Evolutionary conservation across 2,888 invertebrate genomes (phyloP).

Genomic region (Schrankia costaestrigalis): DNA sequence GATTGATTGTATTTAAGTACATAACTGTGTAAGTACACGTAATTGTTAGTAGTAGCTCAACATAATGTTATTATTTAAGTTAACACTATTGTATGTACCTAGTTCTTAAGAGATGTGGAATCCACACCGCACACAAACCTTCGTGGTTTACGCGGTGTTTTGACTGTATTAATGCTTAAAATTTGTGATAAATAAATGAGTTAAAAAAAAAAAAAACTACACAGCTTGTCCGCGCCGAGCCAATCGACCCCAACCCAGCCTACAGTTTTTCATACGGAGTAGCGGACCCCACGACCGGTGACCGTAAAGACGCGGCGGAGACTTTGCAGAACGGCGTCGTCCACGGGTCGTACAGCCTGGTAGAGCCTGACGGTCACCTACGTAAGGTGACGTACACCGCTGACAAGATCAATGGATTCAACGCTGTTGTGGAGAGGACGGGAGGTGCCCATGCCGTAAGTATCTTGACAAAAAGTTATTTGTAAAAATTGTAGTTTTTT

Average conservation of each 20-base stretch:
- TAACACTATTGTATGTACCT: too few species aligned
- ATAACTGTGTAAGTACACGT: too few species aligned
- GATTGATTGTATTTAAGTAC: too few species aligned
- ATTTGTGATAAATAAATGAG: too few species aligned
- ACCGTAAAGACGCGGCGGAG: conserved; percentile 75
- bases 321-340: conserved; percentile 77
- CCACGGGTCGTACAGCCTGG: conserved; percentile 76
- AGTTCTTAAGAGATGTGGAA: too few species aligned
- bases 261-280: conserved; percentile 78
- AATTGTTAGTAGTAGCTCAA: too few species aligned
- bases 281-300: conserved; percentile 73
- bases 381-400: conserved; percentile 78
- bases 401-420: conserved; percentile 76
- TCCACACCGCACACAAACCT: too few species aligned
- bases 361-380: conserved; percentile 75
- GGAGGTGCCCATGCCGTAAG: conserved; percentile 67
- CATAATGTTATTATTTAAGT: too few species aligned
- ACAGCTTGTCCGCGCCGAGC: conserved; percentile 65
- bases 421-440: conserved; percentile 75
- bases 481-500: not conserved
- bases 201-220: too few species aligned
- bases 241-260: conserved; percentile 75
- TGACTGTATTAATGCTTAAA: too few species aligned
- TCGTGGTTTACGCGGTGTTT: too few species aligned
- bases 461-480: not conserved